phyloP scores from a whole-genome alignment of 2,888 invertebrate species.

The Leptinotarsa peninsularis region DNA sequence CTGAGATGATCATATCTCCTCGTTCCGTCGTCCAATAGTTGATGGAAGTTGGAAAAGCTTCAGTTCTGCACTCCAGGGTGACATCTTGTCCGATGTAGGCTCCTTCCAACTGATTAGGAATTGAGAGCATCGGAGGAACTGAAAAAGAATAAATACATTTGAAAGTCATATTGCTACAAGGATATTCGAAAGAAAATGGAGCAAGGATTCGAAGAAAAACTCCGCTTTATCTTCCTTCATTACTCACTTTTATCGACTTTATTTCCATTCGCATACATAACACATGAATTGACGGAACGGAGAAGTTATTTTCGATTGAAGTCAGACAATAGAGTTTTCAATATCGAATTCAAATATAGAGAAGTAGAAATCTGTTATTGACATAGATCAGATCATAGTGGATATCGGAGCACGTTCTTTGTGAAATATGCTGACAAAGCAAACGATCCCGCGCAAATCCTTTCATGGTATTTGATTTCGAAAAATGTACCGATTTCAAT shows the following conservation, averaged over 20 bases:
- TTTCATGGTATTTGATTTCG: too few species aligned
- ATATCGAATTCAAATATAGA: neutral
- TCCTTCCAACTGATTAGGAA: constrained; percentile 92
- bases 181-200: neutral
- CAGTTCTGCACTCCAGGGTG: constrained; percentile 88
- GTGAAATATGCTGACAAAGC: too few species aligned
- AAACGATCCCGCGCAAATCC: too few species aligned
- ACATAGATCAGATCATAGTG: too few species aligned
- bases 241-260: constrained; percentile 19
- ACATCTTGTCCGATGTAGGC: constrained; percentile 91
- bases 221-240: constrained; percentile 13
- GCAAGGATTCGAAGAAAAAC: neutral
- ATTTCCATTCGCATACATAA: constrained; percentile 21
- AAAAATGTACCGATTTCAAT: too few species aligned
- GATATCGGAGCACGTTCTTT: too few species aligned
- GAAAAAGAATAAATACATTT: constrained; percentile 49
- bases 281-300: constrained; percentile 14
- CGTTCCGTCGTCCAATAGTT: constrained; percentile 95
- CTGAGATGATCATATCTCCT: constrained; percentile 93
- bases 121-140: constrained; percentile 96
- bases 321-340: neutral
- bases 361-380: neutral
- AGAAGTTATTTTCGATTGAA: constrained; percentile 1
- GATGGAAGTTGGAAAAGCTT: constrained; percentile 92
- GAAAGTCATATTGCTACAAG: constrained; percentile 13